These are phyloP conservation scores for Dasyornis broadbenti DNA, from an alignment of 2,113 vertebrate species.

Conservation along the genomic window DNA sequence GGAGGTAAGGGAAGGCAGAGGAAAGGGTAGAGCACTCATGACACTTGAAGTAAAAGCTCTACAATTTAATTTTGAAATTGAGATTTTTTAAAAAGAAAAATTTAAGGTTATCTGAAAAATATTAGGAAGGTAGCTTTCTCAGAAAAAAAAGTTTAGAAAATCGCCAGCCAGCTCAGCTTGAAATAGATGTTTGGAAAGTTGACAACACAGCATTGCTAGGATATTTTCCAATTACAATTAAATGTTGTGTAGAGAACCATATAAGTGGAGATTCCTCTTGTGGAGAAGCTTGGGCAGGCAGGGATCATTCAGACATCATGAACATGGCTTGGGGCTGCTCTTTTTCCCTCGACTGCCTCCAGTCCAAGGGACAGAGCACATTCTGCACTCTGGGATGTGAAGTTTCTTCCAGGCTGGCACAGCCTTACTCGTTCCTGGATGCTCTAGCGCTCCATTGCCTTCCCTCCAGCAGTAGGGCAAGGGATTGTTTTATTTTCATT, in stretches of 20 bases:
- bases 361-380: neutral
- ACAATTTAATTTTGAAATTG: neutral
- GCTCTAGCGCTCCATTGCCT: neutral
- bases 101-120: neutral
- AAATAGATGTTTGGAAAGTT: neutral
- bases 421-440: neutral
- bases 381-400: neutral
- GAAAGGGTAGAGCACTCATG: neutral
- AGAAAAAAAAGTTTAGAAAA: neutral
- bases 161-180: neutral
- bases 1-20: neutral
- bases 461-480: neutral
- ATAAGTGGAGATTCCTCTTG: neutral
- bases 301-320: neutral
- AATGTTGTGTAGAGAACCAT: neutral
- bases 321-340: neutral
- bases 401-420: neutral
- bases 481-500: neutral
- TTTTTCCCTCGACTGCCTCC: rapidly evolving
- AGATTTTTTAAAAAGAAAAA: neutral
- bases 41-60: neutral
- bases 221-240: neutral
- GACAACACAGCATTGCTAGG: neutral
- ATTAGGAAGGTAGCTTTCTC: neutral
- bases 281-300: neutral